Evolutionary conservation across 2,888 invertebrate species (phyloP), one percentile per base, ranked within the genome.

Genomic region (Sicus ferrugineus): DNA sequence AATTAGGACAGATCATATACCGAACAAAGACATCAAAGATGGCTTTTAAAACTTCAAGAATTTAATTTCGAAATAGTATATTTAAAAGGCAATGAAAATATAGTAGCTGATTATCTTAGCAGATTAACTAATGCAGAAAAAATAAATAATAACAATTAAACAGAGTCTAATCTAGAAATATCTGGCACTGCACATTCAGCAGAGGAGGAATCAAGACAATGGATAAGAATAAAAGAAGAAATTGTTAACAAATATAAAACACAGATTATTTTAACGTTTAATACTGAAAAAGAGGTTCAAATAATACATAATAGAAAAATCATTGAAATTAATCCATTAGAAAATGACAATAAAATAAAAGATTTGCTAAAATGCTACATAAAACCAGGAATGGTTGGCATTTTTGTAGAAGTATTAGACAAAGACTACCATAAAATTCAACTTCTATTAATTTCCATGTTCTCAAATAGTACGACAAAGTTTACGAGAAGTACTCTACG

Each of bases 221-320:
- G 16, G 6, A 63, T 63, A 11, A 16, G 16, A 26, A 63, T 63
- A 28, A 63, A 46, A 63, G 63, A 63, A n/a, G 50, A 63, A 23
- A 63, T 63, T 7, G 26, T 64, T 11, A 64, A 64, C 28, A 50
- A 34, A 31, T 73, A 71, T 50, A 73, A 64, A 66, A 72, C 69
- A 11, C 73, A 74, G 50, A 66, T 74, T 23, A 73, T 73, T 38
- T 56, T 75, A 64, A 70, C 71, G 7, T 72, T 73, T 38, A 72
- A 50, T 64, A 59, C 54, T 42, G 31, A 9, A 19, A 31, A 31
- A 14, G 69, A 73, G 48, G 31, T 74, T 19, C 28, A 68, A 26
- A 52, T 28, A 1, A 28, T 71, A 59, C 67, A 71, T 38, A 30
- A 38, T 11, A 67, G 72, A 62, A 68, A 58, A 69, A 69, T 72